Evolutionary conservation across 2,888 invertebrate species (phyloP), one percentile per base, ranked within the genome.

Genomic region (Ischnura elegans): DNA sequence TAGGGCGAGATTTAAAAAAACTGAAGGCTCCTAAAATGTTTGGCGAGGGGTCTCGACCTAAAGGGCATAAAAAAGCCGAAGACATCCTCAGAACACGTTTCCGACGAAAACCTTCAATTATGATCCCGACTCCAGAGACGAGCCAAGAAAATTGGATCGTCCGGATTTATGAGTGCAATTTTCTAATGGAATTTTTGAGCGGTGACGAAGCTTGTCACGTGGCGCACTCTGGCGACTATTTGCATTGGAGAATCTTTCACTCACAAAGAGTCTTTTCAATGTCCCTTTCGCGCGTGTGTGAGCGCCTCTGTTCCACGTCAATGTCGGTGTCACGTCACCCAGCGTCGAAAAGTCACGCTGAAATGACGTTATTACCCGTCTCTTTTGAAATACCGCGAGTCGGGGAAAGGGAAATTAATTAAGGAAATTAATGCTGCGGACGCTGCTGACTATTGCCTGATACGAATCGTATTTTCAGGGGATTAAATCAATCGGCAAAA

Each of bases 381-480:
- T 46, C 45, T n/a, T 86, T 86, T 25, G 86, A 46, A 86, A 86
- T 36, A 21, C 86, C 2, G 45, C 21, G 86, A 46, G 25, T 76
- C 45, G 8, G 45, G 85, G 4, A 51, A 19, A 51, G 86, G 45
- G 86, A 25, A 85, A 86, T 86, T 86, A 45, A 86, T 86, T 86
- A 45, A 43, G 45, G 45, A 86, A 86, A 86, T 86, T 86, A 86
- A 86, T 86, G 46, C 86, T 16, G 45, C 45, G 86, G n/a, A 46
- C 86, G 25, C 45, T 46, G 21, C n/a, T 46, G 86, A 76, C 76
- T 36, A 76, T 76, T 13, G 36, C 29, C 13, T 76, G 16, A 13
- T 36, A 29, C n/a, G 25, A 76, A 76, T 76, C 76, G 76, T 76
- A 76, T 10, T 76, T 76, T 36, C 76, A 0, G 76, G 10, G 76